A percentile compares a stretch with the other conserved stretches of the same genome.
Evolutionary conservation across 37 sponge, comb jelly and placozoan genomes (phyloP).

Genomic region (Mnemiopsis leidyi): DNA sequence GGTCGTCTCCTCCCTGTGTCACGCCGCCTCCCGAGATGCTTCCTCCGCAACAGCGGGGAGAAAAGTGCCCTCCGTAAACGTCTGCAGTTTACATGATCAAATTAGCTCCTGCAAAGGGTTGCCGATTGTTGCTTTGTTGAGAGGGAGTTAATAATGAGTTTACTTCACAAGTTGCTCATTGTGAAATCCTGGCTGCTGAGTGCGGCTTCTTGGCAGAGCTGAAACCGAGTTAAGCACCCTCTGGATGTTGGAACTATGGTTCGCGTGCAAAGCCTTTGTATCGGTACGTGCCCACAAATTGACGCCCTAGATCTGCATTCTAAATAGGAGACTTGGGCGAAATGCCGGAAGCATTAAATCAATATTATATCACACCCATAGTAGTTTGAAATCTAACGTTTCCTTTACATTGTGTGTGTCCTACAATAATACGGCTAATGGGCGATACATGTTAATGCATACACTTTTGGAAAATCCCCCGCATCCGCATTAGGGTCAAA

Average conservation of each 20-base stretch:
- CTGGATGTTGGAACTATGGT: not conserved
- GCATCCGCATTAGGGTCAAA: too few relatives aligned
- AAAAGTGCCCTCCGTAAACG: too few relatives aligned
- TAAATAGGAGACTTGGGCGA: not conserved
- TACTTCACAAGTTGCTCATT: too few relatives aligned
- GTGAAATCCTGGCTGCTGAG: not conserved
- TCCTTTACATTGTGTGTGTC: not conserved
- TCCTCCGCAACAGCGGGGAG: too few relatives aligned
- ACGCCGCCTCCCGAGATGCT: too few relatives aligned
- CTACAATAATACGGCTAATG: not conserved
- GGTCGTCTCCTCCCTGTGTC: too few relatives aligned
- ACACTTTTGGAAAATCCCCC: too few relatives aligned
- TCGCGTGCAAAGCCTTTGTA: not conserved
- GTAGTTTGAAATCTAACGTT: not conserved
- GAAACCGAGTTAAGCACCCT: not conserved
- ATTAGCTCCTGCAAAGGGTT: too few relatives aligned
- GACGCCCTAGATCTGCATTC: not conserved
- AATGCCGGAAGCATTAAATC: not conserved
- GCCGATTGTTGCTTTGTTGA: too few relatives aligned
- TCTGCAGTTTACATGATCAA: too few relatives aligned
- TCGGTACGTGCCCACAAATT: not conserved
- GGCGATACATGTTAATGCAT: not conserved
- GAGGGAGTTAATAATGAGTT: too few relatives aligned
- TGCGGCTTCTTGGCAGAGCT: not conserved
- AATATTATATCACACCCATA: not conserved